Base-by-base conservation (phyloP, 92 coral and sea anemone species). In the Isaurus tuberculatus region DNA sequence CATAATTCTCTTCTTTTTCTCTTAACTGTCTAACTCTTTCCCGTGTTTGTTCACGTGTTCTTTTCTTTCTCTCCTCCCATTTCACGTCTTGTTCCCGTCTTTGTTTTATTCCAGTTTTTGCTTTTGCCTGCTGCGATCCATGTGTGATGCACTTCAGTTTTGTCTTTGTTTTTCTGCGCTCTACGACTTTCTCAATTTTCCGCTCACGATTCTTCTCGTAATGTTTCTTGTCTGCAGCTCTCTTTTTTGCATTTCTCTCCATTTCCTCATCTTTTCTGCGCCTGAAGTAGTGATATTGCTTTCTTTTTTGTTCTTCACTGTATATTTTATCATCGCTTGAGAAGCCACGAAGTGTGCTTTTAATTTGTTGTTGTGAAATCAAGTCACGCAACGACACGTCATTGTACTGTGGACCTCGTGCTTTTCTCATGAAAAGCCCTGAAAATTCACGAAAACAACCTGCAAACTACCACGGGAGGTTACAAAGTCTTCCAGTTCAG, bases 31-130 rank as follows among this genome's bases (percentile, higher is more conserved):
- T 69, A 57, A 69, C 86, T 51, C 86, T 83, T 19, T 83, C 72
- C 32, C 71, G 79, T 4, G 71, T 83, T 55, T 77, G 69, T 77
- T 77, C 32, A 48, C 72, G 53, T 69, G 44, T 77, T 40, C 46
- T 77, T 16, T 46, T n/a, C 82, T 53, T 77, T 77, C 82, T 77
- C 63, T 72, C 79, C 79, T 72, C 79, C 58, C 14, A 72, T 72
- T 61, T n/a, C 82, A 46, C 26, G 70, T 70, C 66, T 83, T 33
- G 30, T 22, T 30, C 29, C 60, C 6, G 68, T 7, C 51, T 55
- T 70, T 43, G 37, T 44, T 42, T 29, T 26, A 9, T 69, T 51
- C 79, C 23, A 14, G 79, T 70, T 65, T 32, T 17, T 74, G 65
- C 25, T 77, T 55, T 55, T 15, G 46, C 31, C 82, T 22, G 64